phyloP scores from a whole-genome alignment of 2,797 vertebrate genomes.

The Vireo griseus region DNA sequence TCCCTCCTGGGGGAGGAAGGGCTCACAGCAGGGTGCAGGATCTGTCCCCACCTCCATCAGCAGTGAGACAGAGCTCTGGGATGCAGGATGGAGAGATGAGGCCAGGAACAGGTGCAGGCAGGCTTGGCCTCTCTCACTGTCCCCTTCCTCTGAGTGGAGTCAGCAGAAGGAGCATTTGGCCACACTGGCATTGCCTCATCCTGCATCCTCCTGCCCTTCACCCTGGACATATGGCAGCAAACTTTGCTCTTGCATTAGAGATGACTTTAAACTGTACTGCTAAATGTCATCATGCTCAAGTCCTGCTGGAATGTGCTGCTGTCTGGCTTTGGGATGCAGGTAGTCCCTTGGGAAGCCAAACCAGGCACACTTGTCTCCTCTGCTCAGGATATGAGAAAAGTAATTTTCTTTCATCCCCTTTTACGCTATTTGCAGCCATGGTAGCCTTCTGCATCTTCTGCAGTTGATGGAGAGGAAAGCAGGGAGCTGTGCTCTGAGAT shows the following conservation, averaged over 20 bases:
- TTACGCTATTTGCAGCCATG: accelerated
- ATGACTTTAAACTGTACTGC: not conserved
- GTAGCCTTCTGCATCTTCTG: not conserved
- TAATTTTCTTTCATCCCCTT: not conserved
- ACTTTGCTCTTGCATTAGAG: not conserved
- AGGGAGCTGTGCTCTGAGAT: not conserved
- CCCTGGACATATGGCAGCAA: not conserved
- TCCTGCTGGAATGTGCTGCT: not conserved
- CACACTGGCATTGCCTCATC: not conserved
- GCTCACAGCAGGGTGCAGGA: not conserved
- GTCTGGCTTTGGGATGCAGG: not conserved
- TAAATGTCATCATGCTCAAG: not conserved
- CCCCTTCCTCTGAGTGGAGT: not conserved
- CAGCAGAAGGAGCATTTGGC: not conserved
- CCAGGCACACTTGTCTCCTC: not conserved
- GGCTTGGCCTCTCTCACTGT: not conserved
- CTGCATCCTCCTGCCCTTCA: not conserved
- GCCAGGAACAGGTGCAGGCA: not conserved
- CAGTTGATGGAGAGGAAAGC: not conserved
- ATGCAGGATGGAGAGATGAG: not conserved
- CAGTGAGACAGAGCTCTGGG: not conserved
- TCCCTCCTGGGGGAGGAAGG: not conserved
- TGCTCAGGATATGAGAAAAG: not conserved
- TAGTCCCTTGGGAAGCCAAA: not conserved
- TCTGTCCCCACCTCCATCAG: not conserved